Percentiles rank a stretch among this genome's conserved stretches.
Conservation (phyloP, 2,888 invertebrate species). For the Tineola bisselliella region DNA sequence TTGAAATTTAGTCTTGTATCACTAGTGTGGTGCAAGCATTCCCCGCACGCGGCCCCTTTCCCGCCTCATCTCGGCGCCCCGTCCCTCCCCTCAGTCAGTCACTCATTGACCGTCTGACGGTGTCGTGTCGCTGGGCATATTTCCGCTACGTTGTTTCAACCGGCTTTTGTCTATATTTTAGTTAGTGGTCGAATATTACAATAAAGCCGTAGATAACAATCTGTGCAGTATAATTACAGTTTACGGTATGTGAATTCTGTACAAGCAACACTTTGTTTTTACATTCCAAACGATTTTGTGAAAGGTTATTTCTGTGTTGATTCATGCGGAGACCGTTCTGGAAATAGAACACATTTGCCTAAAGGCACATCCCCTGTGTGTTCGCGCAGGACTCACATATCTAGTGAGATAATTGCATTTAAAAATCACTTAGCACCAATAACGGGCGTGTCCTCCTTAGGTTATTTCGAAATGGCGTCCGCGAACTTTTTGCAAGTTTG, state of each 20-base stretch:
- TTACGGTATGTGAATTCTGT: slow-evolving; percentile 57
- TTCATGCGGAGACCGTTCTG: slow-evolving; percentile 64
- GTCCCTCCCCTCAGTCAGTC: slow-evolving; percentile 35
- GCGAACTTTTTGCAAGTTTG: slow-evolving; percentile 50
- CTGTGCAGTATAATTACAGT: slow-evolving; percentile 58
- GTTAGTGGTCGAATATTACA: slow-evolving; percentile 34
- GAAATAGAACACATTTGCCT: slow-evolving; percentile 54
- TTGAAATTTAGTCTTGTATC: neutral
- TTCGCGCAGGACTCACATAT: slow-evolving; percentile 16
- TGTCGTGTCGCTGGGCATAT: slow-evolving; percentile 38
- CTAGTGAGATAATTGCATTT: neutral
- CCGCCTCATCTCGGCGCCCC: slow-evolving; percentile 21
- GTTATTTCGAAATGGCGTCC: slow-evolving; percentile 62
- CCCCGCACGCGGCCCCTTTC: slow-evolving; percentile 18
- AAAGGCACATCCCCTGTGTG: slow-evolving; percentile 19
- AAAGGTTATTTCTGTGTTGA: slow-evolving; percentile 68
- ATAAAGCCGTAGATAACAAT: slow-evolving; percentile 43
- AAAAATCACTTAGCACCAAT: neutral
- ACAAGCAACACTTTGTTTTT: slow-evolving; percentile 46
- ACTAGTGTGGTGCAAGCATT: slow-evolving; percentile 14
- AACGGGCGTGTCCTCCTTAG: neutral
- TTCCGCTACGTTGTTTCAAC: slow-evolving; percentile 31
- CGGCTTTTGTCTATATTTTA: slow-evolving; percentile 45
- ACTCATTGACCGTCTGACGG: slow-evolving; percentile 51
- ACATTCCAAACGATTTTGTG: slow-evolving; percentile 53